Conservation (phyloP, 2,888 invertebrate species). For the Volucella bombylans region DNA sequence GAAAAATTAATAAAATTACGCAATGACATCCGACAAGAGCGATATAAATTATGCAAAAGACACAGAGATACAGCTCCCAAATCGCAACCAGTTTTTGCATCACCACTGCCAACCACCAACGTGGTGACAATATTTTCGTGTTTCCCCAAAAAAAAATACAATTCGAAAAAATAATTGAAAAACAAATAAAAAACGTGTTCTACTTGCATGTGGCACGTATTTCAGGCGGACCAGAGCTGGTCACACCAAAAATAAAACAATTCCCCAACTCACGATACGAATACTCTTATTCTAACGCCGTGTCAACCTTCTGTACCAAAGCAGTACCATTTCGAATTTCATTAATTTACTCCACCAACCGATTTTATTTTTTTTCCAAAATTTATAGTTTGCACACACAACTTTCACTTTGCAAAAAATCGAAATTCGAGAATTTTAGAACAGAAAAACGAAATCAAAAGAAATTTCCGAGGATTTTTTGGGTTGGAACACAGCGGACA, state of each 20-base stretch:
- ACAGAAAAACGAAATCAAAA: neutral
- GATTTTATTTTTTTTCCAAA: neutral
- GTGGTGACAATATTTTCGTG: conserved; percentile 54
- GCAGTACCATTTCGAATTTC: neutral
- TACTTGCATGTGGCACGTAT: neutral
- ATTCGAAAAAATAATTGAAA: neutral
- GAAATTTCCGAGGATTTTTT: neutral
- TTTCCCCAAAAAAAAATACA: conserved; percentile 37
- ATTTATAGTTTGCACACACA: neutral
- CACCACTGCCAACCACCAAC: neutral
- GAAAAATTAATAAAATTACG: conserved; percentile 42
- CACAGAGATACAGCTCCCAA: conserved; percentile 13
- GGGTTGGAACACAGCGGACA: neutral
- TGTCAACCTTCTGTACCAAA: conserved; percentile 36
- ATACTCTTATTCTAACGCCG: conserved; percentile 31
- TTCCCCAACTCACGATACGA: neutral
- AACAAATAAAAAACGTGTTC: conserved; percentile 40
- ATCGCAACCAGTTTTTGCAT: conserved; percentile 16
- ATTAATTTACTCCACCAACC: conserved; percentile 18
- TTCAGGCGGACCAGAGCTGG: conserved; percentile 3
- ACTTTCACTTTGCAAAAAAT: conserved; percentile 32
- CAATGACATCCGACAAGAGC: conserved; percentile 56
- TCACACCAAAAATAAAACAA: neutral
- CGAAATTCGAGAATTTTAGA: neutral
- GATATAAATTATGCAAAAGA: conserved; percentile 39